These are phyloP conservation scores for Eulithis prunata DNA, from an alignment of 2,888 invertebrate species.

Conservation along the genomic window DNA sequence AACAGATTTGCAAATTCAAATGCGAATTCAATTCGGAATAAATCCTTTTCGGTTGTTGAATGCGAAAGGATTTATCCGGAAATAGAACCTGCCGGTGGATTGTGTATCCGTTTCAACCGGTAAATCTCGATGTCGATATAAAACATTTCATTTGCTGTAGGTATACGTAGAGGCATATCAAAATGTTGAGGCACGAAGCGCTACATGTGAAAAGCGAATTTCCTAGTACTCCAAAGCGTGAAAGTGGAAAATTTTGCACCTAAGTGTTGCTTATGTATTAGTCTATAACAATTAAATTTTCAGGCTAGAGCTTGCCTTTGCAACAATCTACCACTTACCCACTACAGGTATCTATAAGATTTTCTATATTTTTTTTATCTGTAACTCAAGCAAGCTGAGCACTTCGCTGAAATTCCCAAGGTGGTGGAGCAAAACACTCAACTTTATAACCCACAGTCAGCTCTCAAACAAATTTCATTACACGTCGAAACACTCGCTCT, in stretches of 20 bases:
- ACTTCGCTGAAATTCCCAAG: background rate
- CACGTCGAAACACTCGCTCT: slow-evolving; percentile 16
- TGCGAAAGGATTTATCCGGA: slow-evolving; percentile 28
- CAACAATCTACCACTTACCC: too few relatives aligned
- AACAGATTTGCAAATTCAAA: slow-evolving; percentile 7
- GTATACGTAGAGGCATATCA: too few relatives aligned
- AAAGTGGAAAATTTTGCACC: too few relatives aligned
- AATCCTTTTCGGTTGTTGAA: slow-evolving; percentile 35
- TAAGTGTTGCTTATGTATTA: too few relatives aligned
- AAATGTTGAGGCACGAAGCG: too few relatives aligned
- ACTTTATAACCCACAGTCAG: slow-evolving; percentile 2
- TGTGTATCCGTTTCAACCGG: slow-evolving; percentile 2
- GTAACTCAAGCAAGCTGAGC: background rate
- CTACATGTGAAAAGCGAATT: too few relatives aligned
- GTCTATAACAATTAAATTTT: too few relatives aligned
- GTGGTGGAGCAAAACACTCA: slow-evolving; percentile 6
- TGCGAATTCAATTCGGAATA: slow-evolving; percentile 42
- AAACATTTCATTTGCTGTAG: background rate
- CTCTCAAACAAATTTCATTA: slow-evolving; percentile 22
- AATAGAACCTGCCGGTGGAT: slow-evolving; percentile 15
- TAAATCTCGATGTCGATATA: slow-evolving; percentile 15
- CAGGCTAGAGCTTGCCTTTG: too few relatives aligned
- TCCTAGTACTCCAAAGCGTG: too few relatives aligned
- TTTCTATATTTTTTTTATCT: too few relatives aligned
- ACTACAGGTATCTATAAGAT: too few relatives aligned